Evolutionary conservation across 2,797 vertebrate genomes (phyloP).

Genomic region (Notolepis coatsorum): DNA sequence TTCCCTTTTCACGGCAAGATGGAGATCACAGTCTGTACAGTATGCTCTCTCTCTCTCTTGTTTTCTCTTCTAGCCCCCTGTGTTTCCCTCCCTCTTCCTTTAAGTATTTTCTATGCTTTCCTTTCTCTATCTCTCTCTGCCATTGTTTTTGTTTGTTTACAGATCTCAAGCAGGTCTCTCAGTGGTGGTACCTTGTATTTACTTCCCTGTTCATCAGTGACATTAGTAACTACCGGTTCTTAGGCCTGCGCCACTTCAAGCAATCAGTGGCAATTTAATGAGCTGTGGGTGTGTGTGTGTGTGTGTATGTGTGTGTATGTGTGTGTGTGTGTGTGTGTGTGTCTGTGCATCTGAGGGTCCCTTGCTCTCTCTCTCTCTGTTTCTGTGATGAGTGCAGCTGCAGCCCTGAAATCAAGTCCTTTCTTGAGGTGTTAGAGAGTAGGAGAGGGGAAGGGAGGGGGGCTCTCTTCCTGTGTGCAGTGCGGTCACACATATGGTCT

Average conservation of each 20-base stretch:
- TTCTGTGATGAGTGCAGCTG: constrained; percentile 55
- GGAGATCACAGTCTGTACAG: too few species aligned
- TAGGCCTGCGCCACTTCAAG: constrained; percentile 14
- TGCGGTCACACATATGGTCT: constrained; percentile 25
- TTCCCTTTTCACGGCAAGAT: neutral
- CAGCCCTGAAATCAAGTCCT: constrained; percentile 56
- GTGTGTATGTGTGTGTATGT: neutral
- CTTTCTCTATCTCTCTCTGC: neutral
- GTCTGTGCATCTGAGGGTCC: neutral
- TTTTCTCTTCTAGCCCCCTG: neutral
- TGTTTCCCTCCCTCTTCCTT: constrained; percentile 29
- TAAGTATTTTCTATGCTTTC: constrained; percentile 2
- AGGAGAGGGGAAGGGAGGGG: constrained; percentile 6
- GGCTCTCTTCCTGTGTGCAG: constrained; percentile 50
- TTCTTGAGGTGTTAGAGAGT: constrained; percentile 41
- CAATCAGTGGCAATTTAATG: constrained; percentile 52
- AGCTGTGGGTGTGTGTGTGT: constrained; percentile 10
- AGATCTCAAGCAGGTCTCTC: constrained; percentile 42
- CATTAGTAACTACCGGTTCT: constrained; percentile 33
- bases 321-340: constrained; percentile 10
- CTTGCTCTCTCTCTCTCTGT: constrained; percentile 7
- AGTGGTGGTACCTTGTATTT: constrained; percentile 28
- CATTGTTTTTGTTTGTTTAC: constrained; percentile 25
- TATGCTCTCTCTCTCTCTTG: too few species aligned
- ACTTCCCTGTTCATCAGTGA: constrained; percentile 20